Evolutionary conservation across 1,140 invertebrate species (phyloP).

Genomic region (Chironomus tepperi): DNA sequence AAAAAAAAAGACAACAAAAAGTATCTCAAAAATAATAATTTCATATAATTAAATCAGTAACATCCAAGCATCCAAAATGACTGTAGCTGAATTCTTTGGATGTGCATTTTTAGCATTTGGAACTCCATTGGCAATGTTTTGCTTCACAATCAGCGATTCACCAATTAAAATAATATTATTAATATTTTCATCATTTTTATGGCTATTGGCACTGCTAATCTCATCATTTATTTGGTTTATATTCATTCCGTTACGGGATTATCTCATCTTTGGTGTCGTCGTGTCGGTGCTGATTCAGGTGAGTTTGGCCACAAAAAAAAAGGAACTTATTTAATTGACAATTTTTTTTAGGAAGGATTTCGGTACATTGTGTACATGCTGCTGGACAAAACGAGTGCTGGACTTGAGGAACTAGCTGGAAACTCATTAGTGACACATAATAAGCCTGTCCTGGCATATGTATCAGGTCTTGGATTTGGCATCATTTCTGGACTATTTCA

Average conservation of each 20-base stretch:
- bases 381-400: constrained; percentile 76
- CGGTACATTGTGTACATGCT: constrained; percentile 70
- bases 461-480: constrained; percentile 92
- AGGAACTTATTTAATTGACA: not conserved
- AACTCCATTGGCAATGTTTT: constrained; percentile 79
- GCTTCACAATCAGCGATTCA: constrained; percentile 83
- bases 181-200: constrained; percentile 93
- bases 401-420: constrained; percentile 76
- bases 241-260: constrained; percentile 63
- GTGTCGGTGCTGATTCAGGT: constrained; percentile 78
- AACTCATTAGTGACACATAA: constrained; percentile 68
- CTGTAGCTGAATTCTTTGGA: constrained; percentile 87
- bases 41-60: too few relatives aligned
- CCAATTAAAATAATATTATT: constrained; percentile 90
- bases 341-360: constrained; percentile 50
- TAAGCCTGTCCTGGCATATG: constrained; percentile 85
- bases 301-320: too few relatives aligned
- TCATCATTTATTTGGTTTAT: constrained; percentile 86
- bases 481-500: constrained; percentile 92
- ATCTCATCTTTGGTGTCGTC: constrained; percentile 74
- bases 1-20: too few relatives aligned
- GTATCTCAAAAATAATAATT: too few relatives aligned
- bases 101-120: constrained; percentile 90
- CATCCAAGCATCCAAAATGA: constrained; percentile 54
- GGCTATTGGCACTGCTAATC: constrained; percentile 80